A percentile compares a stretch with the other conserved stretches of the same genome.
Evolutionary conservation across 2,113 vertebrate genomes (phyloP).

Genomic region (Bubalus kerabau): DNA sequence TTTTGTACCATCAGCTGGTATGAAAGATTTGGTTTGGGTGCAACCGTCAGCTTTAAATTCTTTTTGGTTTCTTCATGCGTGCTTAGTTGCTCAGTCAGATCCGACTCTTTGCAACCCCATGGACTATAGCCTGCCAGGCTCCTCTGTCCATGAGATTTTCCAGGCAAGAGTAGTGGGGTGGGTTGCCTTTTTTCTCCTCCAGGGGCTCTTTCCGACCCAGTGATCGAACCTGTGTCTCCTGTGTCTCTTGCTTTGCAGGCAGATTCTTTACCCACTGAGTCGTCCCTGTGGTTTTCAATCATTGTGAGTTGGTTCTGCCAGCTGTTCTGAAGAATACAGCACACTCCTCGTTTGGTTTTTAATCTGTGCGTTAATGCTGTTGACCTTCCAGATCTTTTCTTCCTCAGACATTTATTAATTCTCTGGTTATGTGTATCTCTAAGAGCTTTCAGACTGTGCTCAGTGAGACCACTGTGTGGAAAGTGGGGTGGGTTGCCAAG

Average conservation of each 20-base stretch:
- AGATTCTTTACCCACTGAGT: background rate
- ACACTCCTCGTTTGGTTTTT: background rate
- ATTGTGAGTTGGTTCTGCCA: background rate
- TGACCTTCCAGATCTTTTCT: background rate
- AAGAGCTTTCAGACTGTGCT: background rate
- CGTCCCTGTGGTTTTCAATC: background rate
- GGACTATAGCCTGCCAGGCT: background rate
- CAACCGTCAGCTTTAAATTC: background rate
- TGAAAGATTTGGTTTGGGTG: background rate
- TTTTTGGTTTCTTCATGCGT: background rate
- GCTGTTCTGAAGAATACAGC: background rate
- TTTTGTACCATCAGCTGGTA: background rate
- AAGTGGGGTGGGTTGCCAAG: background rate
- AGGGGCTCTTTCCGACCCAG: background rate
- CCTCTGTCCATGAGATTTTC: background rate
- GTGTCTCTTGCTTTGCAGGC: background rate
- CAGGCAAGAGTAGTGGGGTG: background rate
- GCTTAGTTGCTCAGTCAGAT: background rate
- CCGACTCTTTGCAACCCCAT: background rate
- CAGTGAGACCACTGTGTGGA: background rate
- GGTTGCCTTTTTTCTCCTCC: background rate
- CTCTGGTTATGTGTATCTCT: rapidly evolving
- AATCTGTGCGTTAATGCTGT: background rate
- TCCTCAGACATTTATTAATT: background rate
- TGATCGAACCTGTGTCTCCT: background rate